Base-by-base conservation (phyloP, 1,140 invertebrate genomes). In the Pollicipes pollicipes region DNA sequence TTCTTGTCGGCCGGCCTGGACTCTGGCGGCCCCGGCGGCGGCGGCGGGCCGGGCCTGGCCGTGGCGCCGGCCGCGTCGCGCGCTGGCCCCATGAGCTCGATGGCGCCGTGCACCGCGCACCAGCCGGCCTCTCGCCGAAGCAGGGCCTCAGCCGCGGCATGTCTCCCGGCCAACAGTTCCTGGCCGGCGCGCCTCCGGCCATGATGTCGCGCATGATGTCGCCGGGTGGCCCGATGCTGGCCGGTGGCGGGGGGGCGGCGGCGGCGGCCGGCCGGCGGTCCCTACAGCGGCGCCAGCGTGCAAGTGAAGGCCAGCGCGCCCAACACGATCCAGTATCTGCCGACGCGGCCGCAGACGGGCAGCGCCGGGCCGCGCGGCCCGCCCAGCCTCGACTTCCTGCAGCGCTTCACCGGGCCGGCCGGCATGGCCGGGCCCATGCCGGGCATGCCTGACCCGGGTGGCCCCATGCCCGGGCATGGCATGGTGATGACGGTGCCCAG, bases 261-360 rank as follows among this genome's bases (percentile, higher is more conserved):
- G n/a, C 35, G 72, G 72, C 69, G 68, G 69, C 31, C 73, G 70
- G 37, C 75, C 76, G 45, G 73, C n/a, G n/a, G n/a, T 66, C 76
- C 77, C 68, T 78, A 76, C 71, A 74, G 77, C 70, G 77, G 89
- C 66, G 88, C 90, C 2, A 93, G 90, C 79, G 88, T 93, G 66
- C 90, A 93, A 82, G 94, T 97, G 30, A 97, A 97, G 82, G 89
- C 94, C 0, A 95, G 90, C 81, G 94, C 94, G 2, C 95, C 95
- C 0, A 97, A 97, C 79, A 97, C 95, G 24, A 97, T 98, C 77
- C 95, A 97, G 82, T 98, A 98, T 83, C 86, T 97, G 77, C 95
- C 95, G 30, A 91, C 93, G 58, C 84, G 91, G 80, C 88, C 90
- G 21, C 90, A 91, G 76, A 84, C 88, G 74, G 81, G 83, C 45